phyloP scores from a whole-genome alignment of 2,797 vertebrate genomes.

The Crax fasciolata region DNA sequence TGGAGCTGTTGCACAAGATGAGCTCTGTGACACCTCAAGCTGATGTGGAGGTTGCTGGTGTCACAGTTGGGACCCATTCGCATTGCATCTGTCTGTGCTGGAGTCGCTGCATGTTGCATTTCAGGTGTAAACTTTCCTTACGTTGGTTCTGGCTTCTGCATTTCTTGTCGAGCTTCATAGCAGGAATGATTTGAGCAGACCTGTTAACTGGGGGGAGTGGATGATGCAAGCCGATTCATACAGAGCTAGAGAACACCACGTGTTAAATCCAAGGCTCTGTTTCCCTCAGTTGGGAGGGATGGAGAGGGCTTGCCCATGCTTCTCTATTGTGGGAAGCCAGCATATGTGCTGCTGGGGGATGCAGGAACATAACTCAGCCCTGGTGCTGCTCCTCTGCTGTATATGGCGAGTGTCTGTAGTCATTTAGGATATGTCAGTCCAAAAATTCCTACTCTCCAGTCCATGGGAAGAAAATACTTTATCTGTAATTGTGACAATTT shows the following conservation, averaged over 20 bases:
- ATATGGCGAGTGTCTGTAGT: accelerated
- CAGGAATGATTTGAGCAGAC: neutral
- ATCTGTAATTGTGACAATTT: accelerated
- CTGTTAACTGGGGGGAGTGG: neutral
- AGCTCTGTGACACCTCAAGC: neutral
- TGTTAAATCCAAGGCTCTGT: neutral
- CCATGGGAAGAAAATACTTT: neutral
- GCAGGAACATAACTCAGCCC: neutral
- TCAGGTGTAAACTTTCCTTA: no score
- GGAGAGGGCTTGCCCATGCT: neutral
- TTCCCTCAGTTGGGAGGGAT: no score
- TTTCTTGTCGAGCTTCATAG: neutral
- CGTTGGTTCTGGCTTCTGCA: neutral
- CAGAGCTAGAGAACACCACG: accelerated
- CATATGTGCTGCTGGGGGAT: neutral
- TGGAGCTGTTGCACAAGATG: neutral
- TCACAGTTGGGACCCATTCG: neutral
- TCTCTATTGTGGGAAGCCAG: no score
- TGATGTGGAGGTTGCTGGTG: accelerated
- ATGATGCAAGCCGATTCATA: accelerated
- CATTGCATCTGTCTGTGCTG: accelerated
- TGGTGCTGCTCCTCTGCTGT: neutral
- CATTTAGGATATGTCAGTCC: neutral
- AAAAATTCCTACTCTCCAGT: neutral
- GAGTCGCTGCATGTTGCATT: accelerated